Percentiles rank a stretch among this genome's conserved stretches.
These are phyloP conservation scores for Pelmatolapia mariae DNA, from an alignment of 2,113 vertebrate species.

Conservation along the genomic window DNA sequence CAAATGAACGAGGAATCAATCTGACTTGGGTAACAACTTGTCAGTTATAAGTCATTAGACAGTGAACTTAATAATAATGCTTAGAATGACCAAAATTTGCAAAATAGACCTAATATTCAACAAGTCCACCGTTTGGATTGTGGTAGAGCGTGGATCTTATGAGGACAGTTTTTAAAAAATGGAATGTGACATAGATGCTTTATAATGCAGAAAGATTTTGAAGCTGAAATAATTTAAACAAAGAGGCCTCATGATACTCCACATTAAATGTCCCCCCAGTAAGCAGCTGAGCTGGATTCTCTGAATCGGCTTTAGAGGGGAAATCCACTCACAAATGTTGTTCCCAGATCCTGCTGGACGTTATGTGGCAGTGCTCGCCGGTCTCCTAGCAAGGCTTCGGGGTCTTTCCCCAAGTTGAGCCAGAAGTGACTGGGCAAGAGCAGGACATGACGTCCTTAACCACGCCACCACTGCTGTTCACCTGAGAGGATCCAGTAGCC, in stretches of 20 bases:
- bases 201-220: background rate
- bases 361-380: accelerated
- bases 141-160: background rate
- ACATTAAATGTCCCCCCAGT: background rate
- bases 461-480: accelerated
- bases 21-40: background rate
- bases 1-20: background rate
- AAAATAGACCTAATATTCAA: background rate
- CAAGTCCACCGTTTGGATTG: background rate
- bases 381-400: background rate
- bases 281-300: background rate
- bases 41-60: background rate
- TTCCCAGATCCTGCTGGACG: background rate
- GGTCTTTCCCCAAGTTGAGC: background rate
- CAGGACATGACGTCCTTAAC: background rate
- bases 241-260: background rate
- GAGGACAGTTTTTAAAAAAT: accelerated
- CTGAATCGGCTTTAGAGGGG: background rate
- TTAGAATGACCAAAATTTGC: background rate
- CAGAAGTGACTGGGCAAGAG: background rate
- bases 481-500: background rate
- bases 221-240: background rate
- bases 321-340: background rate
- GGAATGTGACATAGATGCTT: background rate
- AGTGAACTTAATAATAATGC: background rate